Evolutionary conservation across 2,797 vertebrate species (phyloP).

Genomic region (Gallinago nigripennis): DNA sequence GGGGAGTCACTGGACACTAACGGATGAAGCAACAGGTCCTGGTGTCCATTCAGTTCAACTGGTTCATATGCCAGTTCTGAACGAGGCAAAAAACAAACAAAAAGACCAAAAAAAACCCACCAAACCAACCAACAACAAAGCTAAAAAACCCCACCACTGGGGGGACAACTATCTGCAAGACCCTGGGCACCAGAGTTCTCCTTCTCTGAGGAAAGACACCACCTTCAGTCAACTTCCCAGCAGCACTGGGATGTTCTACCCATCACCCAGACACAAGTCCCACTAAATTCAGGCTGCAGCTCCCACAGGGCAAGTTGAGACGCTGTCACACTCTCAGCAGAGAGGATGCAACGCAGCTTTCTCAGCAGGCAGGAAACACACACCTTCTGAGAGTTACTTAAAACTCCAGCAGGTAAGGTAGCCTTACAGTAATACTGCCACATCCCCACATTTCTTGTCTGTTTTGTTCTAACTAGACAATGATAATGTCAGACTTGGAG

Average conservation of each 20-base stretch:
- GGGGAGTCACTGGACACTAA: background rate
- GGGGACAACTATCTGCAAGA: background rate
- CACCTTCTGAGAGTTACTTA: background rate
- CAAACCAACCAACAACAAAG: background rate
- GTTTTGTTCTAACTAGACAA: background rate
- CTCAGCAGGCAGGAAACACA: background rate
- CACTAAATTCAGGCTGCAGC: background rate
- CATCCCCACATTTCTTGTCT: background rate
- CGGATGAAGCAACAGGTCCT: background rate
- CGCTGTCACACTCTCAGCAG: background rate
- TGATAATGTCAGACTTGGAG: background rate
- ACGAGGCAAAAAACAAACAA: background rate
- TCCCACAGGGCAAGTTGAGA: background rate
- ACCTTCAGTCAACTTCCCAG: background rate
- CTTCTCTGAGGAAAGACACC: background rate
- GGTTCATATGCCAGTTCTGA: background rate
- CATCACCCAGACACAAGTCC: background rate
- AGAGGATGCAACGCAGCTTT: background rate
- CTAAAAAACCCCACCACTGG: background rate
- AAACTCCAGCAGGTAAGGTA: background rate
- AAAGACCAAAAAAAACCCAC: accelerated
- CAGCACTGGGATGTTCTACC: background rate
- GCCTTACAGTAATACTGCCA: background rate
- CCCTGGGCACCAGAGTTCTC: background rate
- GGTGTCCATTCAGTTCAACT: background rate